Percentiles rank a stretch among this genome's conserved stretches.
Conservation (phyloP, 2,797 vertebrate species). For the Loris lydekkerianus region DNA sequence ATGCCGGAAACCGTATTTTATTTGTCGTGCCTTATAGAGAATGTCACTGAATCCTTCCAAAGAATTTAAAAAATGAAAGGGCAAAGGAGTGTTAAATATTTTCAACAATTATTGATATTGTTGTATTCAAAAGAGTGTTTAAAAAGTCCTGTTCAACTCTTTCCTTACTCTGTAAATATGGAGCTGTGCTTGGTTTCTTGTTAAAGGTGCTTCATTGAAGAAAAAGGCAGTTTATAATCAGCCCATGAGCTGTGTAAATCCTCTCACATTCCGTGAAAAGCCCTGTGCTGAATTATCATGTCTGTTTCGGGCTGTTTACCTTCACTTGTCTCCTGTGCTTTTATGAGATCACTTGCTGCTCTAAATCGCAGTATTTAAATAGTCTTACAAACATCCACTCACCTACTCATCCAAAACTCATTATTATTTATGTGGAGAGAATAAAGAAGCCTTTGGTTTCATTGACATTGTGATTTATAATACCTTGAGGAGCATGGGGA, state of each 20-base stretch:
- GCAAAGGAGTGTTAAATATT: not conserved
- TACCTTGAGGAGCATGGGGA: not conserved
- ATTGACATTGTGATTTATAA: slow-evolving; percentile 70
- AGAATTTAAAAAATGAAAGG: not conserved
- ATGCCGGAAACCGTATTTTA: not conserved
- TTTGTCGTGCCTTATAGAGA: not conserved
- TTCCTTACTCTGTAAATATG: not conserved
- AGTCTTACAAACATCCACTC: slow-evolving; percentile 55
- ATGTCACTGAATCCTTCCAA: not conserved
- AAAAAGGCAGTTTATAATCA: slow-evolving; percentile 56
- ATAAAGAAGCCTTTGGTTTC: slow-evolving; percentile 50
- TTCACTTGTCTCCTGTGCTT: slow-evolving; percentile 69
- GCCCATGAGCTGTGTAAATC: not conserved
- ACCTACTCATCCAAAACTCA: slow-evolving; percentile 48
- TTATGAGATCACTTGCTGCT: slow-evolving; percentile 67
- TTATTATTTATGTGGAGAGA: slow-evolving; percentile 74
- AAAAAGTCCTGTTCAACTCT: not conserved
- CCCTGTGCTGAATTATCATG: slow-evolving; percentile 50
- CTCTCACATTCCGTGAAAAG: slow-evolving; percentile 55
- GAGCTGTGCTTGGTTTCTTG: slow-evolving; percentile 54
- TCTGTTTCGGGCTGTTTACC: slow-evolving; percentile 71
- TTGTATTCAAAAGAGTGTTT: not conserved
- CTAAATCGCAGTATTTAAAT: slow-evolving; percentile 76
- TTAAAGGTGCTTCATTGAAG: not conserved
- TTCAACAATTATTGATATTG: slow-evolving; percentile 19